Conservation (phyloP, 2,113 vertebrate genomes). For the Gymnocephalus cernua region DNA sequence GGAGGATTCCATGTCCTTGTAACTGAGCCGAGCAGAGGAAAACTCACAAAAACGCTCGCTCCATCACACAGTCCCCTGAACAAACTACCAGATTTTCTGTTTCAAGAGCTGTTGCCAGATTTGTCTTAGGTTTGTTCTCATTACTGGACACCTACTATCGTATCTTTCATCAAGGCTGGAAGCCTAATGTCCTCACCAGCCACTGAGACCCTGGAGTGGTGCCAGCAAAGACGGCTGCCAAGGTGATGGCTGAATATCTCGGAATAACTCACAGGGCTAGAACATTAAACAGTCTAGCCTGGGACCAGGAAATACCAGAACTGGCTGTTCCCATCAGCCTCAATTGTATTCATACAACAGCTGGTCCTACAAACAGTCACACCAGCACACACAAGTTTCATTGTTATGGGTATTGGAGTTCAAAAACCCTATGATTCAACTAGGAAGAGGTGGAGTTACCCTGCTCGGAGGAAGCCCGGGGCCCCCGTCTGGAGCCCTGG, state of each 20-base stretch:
- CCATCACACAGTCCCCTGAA: constrained; percentile 29
- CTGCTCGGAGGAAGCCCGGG: too few relatives aligned
- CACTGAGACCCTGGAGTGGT: constrained; percentile 34
- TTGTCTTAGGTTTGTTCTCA: constrained; percentile 53
- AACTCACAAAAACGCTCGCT: constrained; percentile 25
- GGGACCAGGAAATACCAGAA: background rate
- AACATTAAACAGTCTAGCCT: background rate
- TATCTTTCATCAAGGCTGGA: constrained; percentile 9
- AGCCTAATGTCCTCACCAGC: constrained; percentile 40
- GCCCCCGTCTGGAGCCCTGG: too few relatives aligned
- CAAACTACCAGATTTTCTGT: constrained; percentile 49
- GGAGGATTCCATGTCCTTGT: constrained; percentile 55
- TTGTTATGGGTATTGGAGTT: background rate
- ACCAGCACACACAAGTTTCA: background rate
- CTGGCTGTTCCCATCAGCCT: background rate
- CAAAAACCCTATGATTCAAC: too few relatives aligned
- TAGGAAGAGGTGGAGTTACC: too few relatives aligned
- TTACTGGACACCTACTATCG: constrained; percentile 37
- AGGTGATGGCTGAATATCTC: constrained; percentile 39
- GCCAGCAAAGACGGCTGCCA: constrained; percentile 32
- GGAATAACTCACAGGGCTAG: background rate
- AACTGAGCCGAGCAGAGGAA: constrained; percentile 56
- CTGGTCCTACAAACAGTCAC: background rate
- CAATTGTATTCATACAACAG: background rate
- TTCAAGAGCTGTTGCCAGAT: constrained; percentile 52